Evolutionary conservation across 2,113 vertebrate genomes (phyloP).

Genomic region (Clinocottus analis): DNA sequence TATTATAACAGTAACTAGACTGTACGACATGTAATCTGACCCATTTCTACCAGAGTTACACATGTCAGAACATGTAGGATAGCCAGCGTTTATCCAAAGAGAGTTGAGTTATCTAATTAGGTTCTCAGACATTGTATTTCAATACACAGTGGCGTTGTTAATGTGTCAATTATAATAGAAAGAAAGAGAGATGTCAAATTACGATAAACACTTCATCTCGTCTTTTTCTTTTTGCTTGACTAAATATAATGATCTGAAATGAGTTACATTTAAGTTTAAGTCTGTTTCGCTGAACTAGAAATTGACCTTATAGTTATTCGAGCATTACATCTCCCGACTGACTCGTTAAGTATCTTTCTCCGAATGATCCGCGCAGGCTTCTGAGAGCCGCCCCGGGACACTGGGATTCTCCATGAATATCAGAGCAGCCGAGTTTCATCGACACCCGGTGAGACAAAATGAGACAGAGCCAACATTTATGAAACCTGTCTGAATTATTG

Average conservation of each 20-base stretch:
- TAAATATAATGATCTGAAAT: conserved; percentile 9
- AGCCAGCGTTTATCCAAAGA: not conserved
- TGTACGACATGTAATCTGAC: not conserved
- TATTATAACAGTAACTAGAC: conserved; percentile 11
- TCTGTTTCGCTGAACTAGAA: not conserved
- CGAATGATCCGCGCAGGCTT: conserved; percentile 33
- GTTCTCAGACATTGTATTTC: not conserved
- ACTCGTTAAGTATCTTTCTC: conserved; percentile 25
- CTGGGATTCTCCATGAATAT: conserved; percentile 56
- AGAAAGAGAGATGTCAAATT: not conserved
- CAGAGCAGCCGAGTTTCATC: conserved; percentile 33
- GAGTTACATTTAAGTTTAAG: not conserved
- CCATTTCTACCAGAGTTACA: not conserved
- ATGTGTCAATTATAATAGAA: not conserved
- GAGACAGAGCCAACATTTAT: conserved; percentile 38
- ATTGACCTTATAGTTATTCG: not conserved
- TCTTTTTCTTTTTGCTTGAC: not conserved
- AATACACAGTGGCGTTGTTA: not conserved
- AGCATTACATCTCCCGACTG: not conserved
- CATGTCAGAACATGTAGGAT: not conserved
- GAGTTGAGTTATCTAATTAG: not conserved
- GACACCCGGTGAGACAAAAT: conserved; percentile 8
- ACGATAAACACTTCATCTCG: not conserved
- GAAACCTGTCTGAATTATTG: conserved; percentile 61
- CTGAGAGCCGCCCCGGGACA: conserved; percentile 32